A percentile compares a stretch with the other conserved stretches of the same genome.
phyloP scores from a whole-genome alignment of 2,888 invertebrate genomes.

The Mimachlamys varia region DNA sequence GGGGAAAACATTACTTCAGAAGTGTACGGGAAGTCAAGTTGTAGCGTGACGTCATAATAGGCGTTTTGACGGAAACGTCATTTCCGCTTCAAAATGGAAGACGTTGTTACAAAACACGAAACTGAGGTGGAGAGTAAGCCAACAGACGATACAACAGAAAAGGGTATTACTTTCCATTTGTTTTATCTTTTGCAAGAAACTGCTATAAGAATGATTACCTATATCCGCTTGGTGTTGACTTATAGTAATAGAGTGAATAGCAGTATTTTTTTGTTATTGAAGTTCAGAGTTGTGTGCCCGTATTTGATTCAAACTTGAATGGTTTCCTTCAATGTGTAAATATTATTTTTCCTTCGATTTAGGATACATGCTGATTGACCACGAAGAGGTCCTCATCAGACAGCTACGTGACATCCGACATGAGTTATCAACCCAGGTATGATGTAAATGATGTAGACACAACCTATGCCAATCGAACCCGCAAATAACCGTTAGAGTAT shows the following conservation, averaged over 20 bases:
- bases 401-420: slow-evolving; percentile 6
- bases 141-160: neutral
- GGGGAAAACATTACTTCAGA: no score
- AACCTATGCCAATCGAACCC: no score
- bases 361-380: slow-evolving; percentile 41
- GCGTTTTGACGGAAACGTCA: neutral
- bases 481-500: no score
- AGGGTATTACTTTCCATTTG: neutral
- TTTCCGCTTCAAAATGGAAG: slow-evolving; percentile 27
- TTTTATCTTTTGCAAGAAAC: neutral
- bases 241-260: no score
- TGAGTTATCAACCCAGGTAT: slow-evolving; percentile 36
- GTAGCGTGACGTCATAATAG: neutral
- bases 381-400: slow-evolving; percentile 36
- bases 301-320: no score
- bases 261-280: no score
- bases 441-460: neutral
- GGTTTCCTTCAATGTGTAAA: neutral
- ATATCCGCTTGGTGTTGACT: no score
- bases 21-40: neutral
- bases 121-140: neutral
- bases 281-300: no score
- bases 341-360: neutral
- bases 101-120: neutral
- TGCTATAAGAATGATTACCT: no score